Conservation (phyloP, 2,888 invertebrate species). For the Halictus quadricinctus region DNA sequence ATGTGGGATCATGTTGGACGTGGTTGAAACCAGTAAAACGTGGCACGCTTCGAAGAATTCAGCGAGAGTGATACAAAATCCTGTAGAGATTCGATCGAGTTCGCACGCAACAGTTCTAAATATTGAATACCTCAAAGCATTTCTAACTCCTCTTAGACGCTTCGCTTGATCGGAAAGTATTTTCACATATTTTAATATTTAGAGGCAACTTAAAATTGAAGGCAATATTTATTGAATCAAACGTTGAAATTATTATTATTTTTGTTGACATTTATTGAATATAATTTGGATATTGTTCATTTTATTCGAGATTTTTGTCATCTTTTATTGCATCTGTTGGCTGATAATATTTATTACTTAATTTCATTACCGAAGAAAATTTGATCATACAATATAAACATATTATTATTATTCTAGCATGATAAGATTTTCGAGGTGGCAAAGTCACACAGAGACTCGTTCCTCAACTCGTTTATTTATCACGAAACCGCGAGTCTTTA, state of each 20-base stretch:
- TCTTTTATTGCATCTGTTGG: not conserved
- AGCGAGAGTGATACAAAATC: conserved; percentile 1
- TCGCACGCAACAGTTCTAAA: not conserved
- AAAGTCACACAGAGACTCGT: conserved; percentile 20
- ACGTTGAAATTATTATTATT: no score
- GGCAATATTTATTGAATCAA: not conserved
- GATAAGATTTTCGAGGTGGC: not conserved
- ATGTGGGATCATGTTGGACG: not conserved
- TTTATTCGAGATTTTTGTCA: not conserved
- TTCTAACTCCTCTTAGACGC: not conserved
- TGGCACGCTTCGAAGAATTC: not conserved
- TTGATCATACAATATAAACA: not conserved
- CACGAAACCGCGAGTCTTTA: conserved; percentile 49
- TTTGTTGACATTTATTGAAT: not conserved
- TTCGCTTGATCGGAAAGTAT: not conserved
- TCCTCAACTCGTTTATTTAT: conserved; percentile 60
- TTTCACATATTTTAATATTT: not conserved
- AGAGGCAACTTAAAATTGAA: not conserved
- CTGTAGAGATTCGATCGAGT: not conserved
- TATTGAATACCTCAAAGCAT: not conserved
- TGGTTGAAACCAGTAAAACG: not conserved
- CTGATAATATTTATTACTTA: not conserved
- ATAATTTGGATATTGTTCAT: not conserved
- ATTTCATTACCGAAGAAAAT: not conserved
- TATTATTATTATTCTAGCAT: not conserved